phyloP scores from a whole-genome alignment of 2,113 vertebrate genomes.

The Speoplatyrhinus poulsoni region DNA sequence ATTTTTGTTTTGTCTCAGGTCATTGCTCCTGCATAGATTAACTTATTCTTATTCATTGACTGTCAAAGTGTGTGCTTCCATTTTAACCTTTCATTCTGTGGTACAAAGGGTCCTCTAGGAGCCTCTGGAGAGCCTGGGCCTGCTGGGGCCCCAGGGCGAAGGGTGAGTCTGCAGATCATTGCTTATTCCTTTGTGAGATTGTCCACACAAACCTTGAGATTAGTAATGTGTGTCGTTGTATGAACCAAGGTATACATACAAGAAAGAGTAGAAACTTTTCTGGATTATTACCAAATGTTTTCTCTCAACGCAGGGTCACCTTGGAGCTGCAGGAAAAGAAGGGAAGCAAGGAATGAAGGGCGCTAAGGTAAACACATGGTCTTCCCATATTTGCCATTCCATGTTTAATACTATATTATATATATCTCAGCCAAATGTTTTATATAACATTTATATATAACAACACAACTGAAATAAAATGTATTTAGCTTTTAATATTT shows the following conservation, averaged over 20 bases:
- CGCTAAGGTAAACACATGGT: constrained; percentile 77
- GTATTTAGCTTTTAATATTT: too few species aligned
- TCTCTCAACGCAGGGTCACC: constrained; percentile 75
- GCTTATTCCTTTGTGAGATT: neutral
- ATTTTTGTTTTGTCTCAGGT: too few species aligned
- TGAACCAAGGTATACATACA: neutral
- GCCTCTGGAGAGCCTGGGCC: constrained; percentile 89
- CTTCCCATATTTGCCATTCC: neutral
- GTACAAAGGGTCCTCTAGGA: constrained; percentile 82
- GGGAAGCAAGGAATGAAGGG: constrained; percentile 89
- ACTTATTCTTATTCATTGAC: constrained; percentile 7
- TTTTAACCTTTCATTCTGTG: constrained; percentile 1
- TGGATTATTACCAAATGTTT: neutral
- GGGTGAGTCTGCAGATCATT: constrained; percentile 72
- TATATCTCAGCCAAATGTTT: neutral
- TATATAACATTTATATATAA: too few species aligned
- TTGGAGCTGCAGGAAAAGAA: constrained; percentile 80
- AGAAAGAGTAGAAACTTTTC: neutral
- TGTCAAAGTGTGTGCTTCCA: neutral
- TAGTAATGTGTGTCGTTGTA: neutral
- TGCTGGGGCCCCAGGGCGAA: constrained; percentile 84
- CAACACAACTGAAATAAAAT: too few species aligned
- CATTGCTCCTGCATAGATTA: neutral
- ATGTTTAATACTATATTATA: too few species aligned
- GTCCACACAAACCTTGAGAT: neutral